phyloP scores from a whole-genome alignment of 2,888 invertebrate species.

The Mythimna vitellina region DNA sequence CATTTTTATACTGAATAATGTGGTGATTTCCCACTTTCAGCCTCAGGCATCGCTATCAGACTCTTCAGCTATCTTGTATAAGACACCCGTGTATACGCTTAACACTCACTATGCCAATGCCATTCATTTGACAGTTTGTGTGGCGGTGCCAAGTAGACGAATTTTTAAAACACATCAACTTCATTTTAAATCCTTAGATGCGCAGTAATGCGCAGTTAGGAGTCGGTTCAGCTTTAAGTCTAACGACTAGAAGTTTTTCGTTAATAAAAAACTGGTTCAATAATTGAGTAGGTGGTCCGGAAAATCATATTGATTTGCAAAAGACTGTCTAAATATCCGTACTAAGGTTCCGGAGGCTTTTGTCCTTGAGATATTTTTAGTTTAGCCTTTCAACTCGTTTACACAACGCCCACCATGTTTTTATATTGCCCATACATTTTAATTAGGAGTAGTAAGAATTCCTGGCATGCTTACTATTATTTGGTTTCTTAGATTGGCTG shows the following conservation, averaged over 20 bases:
- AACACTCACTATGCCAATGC: no score
- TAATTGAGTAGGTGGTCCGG: not conserved
- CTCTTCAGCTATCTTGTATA: no score
- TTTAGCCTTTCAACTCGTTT: not conserved
- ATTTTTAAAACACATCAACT: no score
- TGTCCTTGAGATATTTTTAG: constrained; percentile 29
- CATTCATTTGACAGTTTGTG: not conserved
- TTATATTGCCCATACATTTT: not conserved
- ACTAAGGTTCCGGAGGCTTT: not conserved
- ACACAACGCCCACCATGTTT: not conserved
- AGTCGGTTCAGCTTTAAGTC: not conserved
- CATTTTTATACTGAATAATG: no score
- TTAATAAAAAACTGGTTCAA: not conserved
- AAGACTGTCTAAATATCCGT: constrained; percentile 1
- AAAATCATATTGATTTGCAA: not conserved
- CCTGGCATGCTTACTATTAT: not conserved
- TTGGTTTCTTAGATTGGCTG: not conserved
- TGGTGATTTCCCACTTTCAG: no score
- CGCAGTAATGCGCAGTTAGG: not conserved
- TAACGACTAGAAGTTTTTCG: not conserved
- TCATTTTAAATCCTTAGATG: not conserved
- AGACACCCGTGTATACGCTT: no score
- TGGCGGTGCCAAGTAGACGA: no score
- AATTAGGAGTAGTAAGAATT: constrained; percentile 13
- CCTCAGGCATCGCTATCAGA: no score